Evolutionary conservation across 2,113 vertebrate species (phyloP).

Genomic region (Zosterops borbonicus): DNA sequence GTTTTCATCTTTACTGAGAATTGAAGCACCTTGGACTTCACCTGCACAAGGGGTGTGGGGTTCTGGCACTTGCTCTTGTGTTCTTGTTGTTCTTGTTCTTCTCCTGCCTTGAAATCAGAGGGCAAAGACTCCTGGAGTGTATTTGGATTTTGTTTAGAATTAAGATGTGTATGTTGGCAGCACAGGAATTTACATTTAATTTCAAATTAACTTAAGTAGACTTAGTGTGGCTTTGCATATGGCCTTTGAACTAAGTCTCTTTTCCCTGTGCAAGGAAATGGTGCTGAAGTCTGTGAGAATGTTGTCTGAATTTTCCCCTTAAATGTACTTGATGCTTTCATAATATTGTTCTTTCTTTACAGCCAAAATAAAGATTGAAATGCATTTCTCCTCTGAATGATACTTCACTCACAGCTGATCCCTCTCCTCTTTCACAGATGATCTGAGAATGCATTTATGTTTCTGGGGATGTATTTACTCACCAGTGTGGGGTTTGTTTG

Average conservation of each 20-base stretch:
- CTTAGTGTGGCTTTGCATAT: neutral
- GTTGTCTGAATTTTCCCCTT: neutral
- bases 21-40: neutral
- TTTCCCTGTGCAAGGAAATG: neutral
- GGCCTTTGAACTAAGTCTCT: neutral
- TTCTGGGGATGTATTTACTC: conserved; percentile 25
- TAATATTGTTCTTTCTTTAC: neutral
- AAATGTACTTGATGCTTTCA: neutral
- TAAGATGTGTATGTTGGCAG: neutral
- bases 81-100: too few relatives aligned
- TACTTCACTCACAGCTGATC: neutral
- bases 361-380: conserved; percentile 13
- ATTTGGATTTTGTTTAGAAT: neutral
- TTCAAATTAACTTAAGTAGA: neutral
- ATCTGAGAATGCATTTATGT: neutral
- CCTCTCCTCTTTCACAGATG: neutral
- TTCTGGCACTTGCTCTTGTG: neutral
- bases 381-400: neutral
- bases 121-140: neutral
- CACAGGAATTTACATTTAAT: neutral
- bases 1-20: conserved; percentile 39
- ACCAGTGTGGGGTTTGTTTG: neutral
- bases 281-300: neutral
- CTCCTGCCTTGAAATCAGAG: neutral
- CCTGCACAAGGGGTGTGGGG: neutral